Base-by-base conservation (phyloP, 2,888 invertebrate species). In the Napeogenes sylphis region DNA sequence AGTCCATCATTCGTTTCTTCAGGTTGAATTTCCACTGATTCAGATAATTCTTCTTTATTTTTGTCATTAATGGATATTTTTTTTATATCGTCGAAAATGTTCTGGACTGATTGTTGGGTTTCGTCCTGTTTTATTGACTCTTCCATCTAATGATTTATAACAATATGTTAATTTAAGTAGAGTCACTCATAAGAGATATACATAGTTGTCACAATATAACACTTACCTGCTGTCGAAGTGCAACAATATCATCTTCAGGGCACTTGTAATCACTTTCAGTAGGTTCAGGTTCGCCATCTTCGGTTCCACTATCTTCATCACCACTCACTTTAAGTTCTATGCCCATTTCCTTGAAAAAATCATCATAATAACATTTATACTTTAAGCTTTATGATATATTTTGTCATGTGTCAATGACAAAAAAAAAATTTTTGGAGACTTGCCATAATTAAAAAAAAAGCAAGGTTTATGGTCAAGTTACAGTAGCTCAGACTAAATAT, bases 191-290 rank as follows among this genome's bases (percentile, higher is more conserved):
- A 42, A 45, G 54, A 12, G 4, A 35, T 45, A 8, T 32, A 4
- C 14, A 14, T 46, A 32, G 54, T 14, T 6, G n/a, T 3, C 2
- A 51, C 8, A 30, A n/a, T 56, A 47, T 30, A 57, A 33, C 32
- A 56, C 63, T 79, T 78, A 84, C 92, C 87, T 75, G 83, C 77
- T 77, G 82, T 73, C 77, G 82, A 30, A 79, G 81, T 13, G 64
- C 74, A 13, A 77, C 85, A 66, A 90, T 71, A 65, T 91, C 88
- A n/a, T 89, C 82, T 63, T 92, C 92, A 1, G 89, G 80, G 62
- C 86, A 88, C 63, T 83, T 81, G 5, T 55, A 47, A 10, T 51
- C 64, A 2, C 82, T 75, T 62, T 82, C 85, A 8, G 73, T n/a
- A 51, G 51, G 76, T 0, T 82, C 73, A 4, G 83, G 78, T 8